Evolutionary conservation across 2,888 invertebrate genomes (phyloP).

Genomic region (Stratiomys singularior): DNA sequence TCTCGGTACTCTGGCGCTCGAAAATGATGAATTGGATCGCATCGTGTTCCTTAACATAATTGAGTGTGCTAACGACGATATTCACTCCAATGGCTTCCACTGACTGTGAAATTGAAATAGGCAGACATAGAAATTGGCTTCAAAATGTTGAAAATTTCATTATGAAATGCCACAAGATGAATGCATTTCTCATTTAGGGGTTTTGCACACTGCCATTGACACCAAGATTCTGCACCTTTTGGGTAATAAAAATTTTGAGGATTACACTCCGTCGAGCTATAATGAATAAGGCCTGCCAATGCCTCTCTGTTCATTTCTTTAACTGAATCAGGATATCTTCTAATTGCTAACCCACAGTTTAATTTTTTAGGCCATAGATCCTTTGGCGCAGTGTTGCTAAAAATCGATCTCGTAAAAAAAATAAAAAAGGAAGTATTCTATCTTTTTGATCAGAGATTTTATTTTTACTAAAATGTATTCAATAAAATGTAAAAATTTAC

Average conservation of each 20-base stretch:
- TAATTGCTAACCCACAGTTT: conserved; percentile 2
- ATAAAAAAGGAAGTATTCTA: too few species aligned
- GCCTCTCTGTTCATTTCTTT: conserved; percentile 16
- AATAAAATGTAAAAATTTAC: too few species aligned
- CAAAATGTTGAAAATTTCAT: background rate
- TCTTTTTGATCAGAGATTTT: too few species aligned
- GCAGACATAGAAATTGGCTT: conserved; percentile 9
- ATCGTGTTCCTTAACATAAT: conserved; percentile 3
- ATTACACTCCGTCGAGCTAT: conserved; percentile 1
- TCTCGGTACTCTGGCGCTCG: conserved; percentile 1
- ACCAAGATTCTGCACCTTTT: conserved; percentile 28
- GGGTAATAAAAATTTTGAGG: conserved; percentile 13
- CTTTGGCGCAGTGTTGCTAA: too few species aligned
- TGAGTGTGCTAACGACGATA: background rate
- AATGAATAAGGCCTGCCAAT: conserved; percentile 4
- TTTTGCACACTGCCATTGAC: conserved; percentile 6
- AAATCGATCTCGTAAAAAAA: too few species aligned
- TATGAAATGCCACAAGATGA: background rate
- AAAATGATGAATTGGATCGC: background rate
- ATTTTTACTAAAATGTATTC: too few species aligned
- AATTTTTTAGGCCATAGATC: too few species aligned
- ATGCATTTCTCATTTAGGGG: background rate
- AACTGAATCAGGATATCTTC: conserved; percentile 17
- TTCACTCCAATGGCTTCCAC: conserved; percentile 5
- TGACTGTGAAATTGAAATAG: too few species aligned